phyloP scores from a whole-genome alignment of 1,140 invertebrate genomes.

The Macrosteles quadrilineatus region DNA sequence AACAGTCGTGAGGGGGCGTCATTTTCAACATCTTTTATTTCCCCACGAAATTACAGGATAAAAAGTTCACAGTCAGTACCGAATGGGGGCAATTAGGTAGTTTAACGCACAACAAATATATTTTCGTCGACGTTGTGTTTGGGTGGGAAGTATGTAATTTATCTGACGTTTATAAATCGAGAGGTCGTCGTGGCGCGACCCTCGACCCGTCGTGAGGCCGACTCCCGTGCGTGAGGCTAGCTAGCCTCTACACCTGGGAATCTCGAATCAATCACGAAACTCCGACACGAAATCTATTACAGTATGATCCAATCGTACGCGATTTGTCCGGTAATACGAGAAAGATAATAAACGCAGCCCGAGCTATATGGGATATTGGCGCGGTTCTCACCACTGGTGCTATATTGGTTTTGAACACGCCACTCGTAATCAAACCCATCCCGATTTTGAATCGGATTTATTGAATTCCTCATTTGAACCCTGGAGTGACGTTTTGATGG shows the following conservation, averaged over 20 bases:
- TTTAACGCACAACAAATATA: conserved; percentile 16
- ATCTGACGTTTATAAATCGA: conserved; percentile 16
- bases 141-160: conserved; percentile 16
- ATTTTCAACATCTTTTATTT: conserved; percentile 12
- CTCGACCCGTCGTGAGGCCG: not conserved
- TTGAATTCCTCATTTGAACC: no score
- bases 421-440: no score
- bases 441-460: no score
- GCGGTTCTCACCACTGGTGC: no score
- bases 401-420: no score
- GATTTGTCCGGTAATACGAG: not conserved
- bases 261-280: not conserved
- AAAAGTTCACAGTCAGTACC: conserved; percentile 6
- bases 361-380: no score
- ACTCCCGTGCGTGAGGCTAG: not conserved
- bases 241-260: not conserved
- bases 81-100: conserved; percentile 11
- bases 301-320: conserved; percentile 6
- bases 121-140: conserved; percentile 9
- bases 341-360: conserved; percentile 4
- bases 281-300: not conserved
- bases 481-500: no score
- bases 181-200: not conserved
- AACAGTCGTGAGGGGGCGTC: not conserved
- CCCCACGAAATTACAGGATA: conserved; percentile 8